Evolutionary conservation across 2,888 invertebrate genomes (phyloP).

Genomic region (Drosophila emarginata): DNA sequence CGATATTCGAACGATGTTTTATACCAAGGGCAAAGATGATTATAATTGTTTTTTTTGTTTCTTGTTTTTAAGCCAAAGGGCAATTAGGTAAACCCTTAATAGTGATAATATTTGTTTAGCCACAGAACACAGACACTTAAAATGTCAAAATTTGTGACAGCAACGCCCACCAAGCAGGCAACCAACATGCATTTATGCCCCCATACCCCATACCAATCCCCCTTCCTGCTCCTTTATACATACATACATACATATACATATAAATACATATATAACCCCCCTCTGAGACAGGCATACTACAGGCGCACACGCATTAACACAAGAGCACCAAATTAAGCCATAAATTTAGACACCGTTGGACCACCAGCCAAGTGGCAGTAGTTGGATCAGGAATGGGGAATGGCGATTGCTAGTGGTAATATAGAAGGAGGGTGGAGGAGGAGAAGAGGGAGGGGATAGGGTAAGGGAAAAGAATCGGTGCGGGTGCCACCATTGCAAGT

Average conservation of each 20-base stretch:
- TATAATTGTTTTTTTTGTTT: too few relatives aligned
- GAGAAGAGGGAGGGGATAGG: conserved; percentile 9
- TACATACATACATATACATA: too few relatives aligned
- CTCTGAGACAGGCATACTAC: conserved; percentile 37
- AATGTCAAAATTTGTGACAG: conserved; percentile 67
- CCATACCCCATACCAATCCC: conserved; percentile 9
- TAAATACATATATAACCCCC: conserved; percentile 2
- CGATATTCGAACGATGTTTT: too few relatives aligned
- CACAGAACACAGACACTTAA: conserved; percentile 58
- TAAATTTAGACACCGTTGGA: conserved; percentile 63
- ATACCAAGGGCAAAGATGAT: too few relatives aligned
- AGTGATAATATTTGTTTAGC: conserved; percentile 61
- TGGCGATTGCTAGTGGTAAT: conserved; percentile 5
- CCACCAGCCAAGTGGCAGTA: conserved; percentile 64
- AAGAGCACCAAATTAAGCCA: conserved; percentile 73
- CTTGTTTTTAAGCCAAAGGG: neutral
- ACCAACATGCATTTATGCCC: neutral
- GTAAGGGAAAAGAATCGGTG: conserved; percentile 13
- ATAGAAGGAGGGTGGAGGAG: conserved; percentile 3
- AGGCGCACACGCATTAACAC: conserved; percentile 65
- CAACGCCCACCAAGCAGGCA: conserved; percentile 49
- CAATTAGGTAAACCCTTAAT: conserved; percentile 37
- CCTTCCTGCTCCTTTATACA: too few relatives aligned
- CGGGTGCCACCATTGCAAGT: conserved; percentile 50
- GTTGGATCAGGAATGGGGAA: conserved; percentile 13